phyloP scores from a whole-genome alignment of 2,888 invertebrate genomes.

The Erebia palarica region DNA sequence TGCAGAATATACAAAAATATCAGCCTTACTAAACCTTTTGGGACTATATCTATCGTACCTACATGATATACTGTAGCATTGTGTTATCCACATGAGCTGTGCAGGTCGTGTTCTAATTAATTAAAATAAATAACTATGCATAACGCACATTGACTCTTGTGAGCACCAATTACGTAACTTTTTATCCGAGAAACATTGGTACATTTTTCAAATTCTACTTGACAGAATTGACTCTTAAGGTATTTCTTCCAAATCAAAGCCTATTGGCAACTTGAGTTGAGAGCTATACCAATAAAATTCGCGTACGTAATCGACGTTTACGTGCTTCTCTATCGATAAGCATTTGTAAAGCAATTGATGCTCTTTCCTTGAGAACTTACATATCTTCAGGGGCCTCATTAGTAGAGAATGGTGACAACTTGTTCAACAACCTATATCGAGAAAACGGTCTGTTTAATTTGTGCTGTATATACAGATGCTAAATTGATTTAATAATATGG shows the following conservation, averaged over 20 bases:
- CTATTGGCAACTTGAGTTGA: conserved; percentile 20
- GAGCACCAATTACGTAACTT: conserved; percentile 53
- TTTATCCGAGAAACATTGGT: conserved; percentile 31
- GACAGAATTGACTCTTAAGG: neutral
- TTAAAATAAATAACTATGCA: conserved; percentile 49
- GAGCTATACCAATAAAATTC: conserved; percentile 43
- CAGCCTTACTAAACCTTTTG: conserved; percentile 22
- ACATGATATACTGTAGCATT: conserved; percentile 28
- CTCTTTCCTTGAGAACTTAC: conserved; percentile 62
- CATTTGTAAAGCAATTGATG: conserved; percentile 61
- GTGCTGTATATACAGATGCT: conserved; percentile 13
- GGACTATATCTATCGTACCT: conserved; percentile 22
- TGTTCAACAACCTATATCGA: conserved; percentile 71
- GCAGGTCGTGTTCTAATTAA: conserved; percentile 63
- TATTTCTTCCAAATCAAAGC: neutral
- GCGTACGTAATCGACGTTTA: conserved; percentile 52
- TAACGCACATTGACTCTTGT: conserved; percentile 58
- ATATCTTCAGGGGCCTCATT: conserved; percentile 72
- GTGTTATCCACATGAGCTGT: conserved; percentile 67
- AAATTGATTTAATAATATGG: neutral
- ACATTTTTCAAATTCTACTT: conserved; percentile 43
- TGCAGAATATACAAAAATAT: conserved; percentile 52
- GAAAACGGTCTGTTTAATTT: conserved; percentile 31
- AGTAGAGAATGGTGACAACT: conserved; percentile 74
- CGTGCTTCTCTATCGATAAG: conserved; percentile 66